Conservation (phyloP, 2,888 invertebrate species). For the Diarsia mendica region DNA sequence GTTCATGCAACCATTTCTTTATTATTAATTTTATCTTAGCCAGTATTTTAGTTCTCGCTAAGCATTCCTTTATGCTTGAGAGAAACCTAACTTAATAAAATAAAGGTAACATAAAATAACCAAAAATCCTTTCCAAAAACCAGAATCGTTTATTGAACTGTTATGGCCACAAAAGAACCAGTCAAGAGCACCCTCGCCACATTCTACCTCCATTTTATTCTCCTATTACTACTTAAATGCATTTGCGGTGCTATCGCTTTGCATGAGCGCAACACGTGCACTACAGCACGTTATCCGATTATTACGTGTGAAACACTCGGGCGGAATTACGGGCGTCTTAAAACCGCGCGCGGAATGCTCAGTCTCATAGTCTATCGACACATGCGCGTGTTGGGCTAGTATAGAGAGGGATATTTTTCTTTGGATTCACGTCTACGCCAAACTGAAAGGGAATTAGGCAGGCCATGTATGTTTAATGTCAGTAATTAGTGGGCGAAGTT, state of each 20-base stretch:
- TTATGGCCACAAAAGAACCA: constrained; percentile 9
- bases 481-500: not conserved
- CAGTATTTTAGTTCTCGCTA: not conserved
- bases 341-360: constrained; percentile 78
- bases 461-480: not conserved
- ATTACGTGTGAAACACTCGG: constrained; percentile 84
- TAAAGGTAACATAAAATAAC: not conserved
- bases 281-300: constrained; percentile 81
- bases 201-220: constrained; percentile 43
- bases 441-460: not conserved
- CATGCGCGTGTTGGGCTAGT: constrained; percentile 44
- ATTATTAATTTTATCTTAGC: not conserved
- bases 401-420: constrained; percentile 61
- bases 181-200: constrained; percentile 26
- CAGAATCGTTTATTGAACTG: constrained; percentile 16
- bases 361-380: constrained; percentile 74
- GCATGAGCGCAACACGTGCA: constrained; percentile 75
- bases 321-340: constrained; percentile 84
- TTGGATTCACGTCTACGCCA: not conserved
- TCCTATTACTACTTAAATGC: constrained; percentile 52
- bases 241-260: constrained; percentile 69
- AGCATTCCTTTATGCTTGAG: not conserved
- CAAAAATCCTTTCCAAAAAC: not conserved
- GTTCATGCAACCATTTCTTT: not conserved
- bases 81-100: no score